Evolutionary conservation across 2,888 invertebrate species (phyloP).

Genomic region (Zaprionus lineosus): DNA sequence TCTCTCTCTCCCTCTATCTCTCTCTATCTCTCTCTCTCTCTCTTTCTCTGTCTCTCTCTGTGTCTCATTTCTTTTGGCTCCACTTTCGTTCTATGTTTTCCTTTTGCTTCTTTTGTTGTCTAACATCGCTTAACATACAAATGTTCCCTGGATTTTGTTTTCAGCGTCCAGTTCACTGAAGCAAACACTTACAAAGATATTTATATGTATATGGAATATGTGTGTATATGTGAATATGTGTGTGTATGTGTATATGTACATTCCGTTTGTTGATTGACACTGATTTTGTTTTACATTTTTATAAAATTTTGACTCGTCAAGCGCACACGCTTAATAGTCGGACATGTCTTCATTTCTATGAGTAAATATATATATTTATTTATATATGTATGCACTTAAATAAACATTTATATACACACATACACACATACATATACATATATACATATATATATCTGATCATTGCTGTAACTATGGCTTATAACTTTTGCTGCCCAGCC

Average conservation of each 20-base stretch:
- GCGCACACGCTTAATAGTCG: conserved; percentile 23
- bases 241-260: neutral
- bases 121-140: conserved; percentile 36
- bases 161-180: conserved; percentile 50
- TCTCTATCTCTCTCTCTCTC: neutral
- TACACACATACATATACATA: neutral
- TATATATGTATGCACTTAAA: too few species aligned
- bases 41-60: neutral
- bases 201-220: conserved; percentile 15
- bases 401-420: too few species aligned
- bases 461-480: conserved; percentile 34
- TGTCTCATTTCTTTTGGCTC: neutral
- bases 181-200: conserved; percentile 41
- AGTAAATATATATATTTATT: too few species aligned
- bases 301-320: conserved; percentile 23
- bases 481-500: conserved; percentile 38
- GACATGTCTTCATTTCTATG: too few species aligned
- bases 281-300: conserved; percentile 46
- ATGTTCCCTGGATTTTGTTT: conserved; percentile 35
- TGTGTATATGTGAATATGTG: neutral
- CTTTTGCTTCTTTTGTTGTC: conserved; percentile 48
- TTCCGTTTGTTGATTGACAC: conserved; percentile 46
- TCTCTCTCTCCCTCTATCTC: neutral
- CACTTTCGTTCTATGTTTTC: conserved; percentile 27
- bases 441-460: conserved; percentile 15